Conservation (phyloP, 2,888 invertebrate species). For the Megastigmus dorsalis region DNA sequence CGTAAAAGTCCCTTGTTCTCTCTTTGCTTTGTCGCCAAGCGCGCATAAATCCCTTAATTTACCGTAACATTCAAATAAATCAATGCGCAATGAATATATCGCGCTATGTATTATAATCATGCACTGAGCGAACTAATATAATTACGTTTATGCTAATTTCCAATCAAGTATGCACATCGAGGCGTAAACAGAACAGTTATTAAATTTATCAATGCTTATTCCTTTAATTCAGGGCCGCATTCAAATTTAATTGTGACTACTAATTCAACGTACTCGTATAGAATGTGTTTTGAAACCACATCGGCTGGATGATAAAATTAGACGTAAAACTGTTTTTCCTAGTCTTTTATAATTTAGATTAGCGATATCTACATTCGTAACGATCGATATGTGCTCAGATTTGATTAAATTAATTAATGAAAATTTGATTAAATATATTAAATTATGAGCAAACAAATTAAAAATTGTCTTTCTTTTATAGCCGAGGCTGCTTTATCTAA, state of each 20-base stretch:
- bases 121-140: conserved; percentile 33
- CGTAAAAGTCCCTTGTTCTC: not conserved
- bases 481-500: too few species aligned
- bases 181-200: conserved; percentile 36
- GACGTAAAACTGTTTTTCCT: too few species aligned
- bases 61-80: conserved; percentile 21
- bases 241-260: conserved; percentile 16
- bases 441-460: too few species aligned
- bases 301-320: too few species aligned
- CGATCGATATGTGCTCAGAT: too few species aligned
- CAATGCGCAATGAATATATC: conserved; percentile 30
- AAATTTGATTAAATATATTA: too few species aligned
- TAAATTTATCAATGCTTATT: conserved; percentile 40
- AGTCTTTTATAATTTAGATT: too few species aligned
- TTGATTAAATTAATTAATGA: too few species aligned
- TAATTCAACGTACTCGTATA: too few species aligned
- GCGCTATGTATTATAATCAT: conserved; percentile 38
- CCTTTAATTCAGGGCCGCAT: conserved; percentile 13
- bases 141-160: conserved; percentile 45
- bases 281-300: too few species aligned
- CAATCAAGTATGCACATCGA: conserved; percentile 43
- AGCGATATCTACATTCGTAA: too few species aligned
- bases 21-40: not conserved
- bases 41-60: conserved; percentile 43
- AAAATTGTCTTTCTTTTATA: too few species aligned